phyloP scores from a whole-genome alignment of 2,888 invertebrate genomes.

The Antitype chi region DNA sequence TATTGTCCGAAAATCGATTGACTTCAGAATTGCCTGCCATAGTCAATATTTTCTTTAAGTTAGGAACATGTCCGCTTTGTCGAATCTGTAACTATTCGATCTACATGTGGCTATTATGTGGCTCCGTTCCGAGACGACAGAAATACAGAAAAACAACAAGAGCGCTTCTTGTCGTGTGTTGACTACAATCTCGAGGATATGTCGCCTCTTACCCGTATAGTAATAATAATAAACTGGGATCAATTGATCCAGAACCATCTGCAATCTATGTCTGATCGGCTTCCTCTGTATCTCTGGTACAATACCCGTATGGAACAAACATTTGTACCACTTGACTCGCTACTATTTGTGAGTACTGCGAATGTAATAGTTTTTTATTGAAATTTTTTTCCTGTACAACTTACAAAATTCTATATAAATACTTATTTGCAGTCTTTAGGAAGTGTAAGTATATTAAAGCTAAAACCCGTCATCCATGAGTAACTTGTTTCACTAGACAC shows the following conservation, averaged over 20 bases:
- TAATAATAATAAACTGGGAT: background rate
- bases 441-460: background rate
- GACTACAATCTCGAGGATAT: background rate
- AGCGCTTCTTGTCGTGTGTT: background rate
- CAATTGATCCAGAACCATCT: constrained; percentile 28
- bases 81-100: background rate
- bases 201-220: background rate
- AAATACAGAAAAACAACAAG: background rate
- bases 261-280: constrained; percentile 19
- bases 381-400: background rate
- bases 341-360: background rate
- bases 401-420: background rate
- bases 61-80: background rate
- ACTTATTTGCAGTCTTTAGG: background rate
- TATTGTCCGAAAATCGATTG: constrained; percentile 1
- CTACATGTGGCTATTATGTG: background rate
- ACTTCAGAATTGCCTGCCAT: background rate
- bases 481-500: background rate
- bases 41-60: background rate
- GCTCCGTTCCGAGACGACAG: background rate
- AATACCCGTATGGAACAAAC: background rate
- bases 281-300: background rate
- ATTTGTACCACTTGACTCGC: background rate
- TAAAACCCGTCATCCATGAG: background rate
- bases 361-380: constrained; percentile 27